A percentile compares a stretch with the other conserved stretches of the same genome.
phyloP scores from a whole-genome alignment of 2,888 invertebrate species.

The Mythimna albipuncta region DNA sequence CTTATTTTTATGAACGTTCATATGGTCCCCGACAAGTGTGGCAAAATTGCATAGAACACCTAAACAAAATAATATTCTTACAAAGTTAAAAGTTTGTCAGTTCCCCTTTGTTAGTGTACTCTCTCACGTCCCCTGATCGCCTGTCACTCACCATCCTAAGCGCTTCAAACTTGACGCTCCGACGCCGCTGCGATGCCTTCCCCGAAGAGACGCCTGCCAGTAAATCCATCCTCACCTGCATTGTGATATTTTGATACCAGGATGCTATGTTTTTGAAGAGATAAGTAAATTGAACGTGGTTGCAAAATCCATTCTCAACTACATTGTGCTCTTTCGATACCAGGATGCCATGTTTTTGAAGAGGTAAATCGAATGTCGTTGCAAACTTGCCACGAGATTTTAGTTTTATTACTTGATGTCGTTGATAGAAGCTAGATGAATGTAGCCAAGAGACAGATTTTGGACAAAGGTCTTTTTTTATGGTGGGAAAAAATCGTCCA shows the following conservation, averaged over 20 bases:
- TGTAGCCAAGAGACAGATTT: too few relatives aligned
- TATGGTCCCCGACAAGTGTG: too few relatives aligned
- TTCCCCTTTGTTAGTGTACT: not conserved
- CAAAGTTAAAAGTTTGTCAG: constrained; percentile 11
- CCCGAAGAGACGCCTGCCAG: constrained; percentile 16
- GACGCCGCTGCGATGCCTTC: constrained; percentile 5
- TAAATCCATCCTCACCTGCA: constrained; percentile 17
- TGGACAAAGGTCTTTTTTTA: too few relatives aligned
- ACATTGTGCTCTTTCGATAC: constrained; percentile 8
- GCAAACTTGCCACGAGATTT: not conserved
- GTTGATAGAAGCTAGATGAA: not conserved
- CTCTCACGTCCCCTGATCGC: constrained; percentile 21
- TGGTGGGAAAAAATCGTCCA: too few relatives aligned
- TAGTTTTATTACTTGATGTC: not conserved
- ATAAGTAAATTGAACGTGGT: constrained; percentile 5
- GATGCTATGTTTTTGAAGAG: constrained; percentile 14
- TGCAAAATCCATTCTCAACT: constrained; percentile 9
- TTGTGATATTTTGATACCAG: constrained; percentile 6
- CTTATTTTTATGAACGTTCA: too few relatives aligned
- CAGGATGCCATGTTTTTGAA: constrained; percentile 11
- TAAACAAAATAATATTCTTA: not conserved
- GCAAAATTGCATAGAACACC: not conserved
- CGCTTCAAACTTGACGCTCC: constrained; percentile 23
- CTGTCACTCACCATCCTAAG: constrained; percentile 29
- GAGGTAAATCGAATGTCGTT: constrained; percentile 6